A percentile compares a stretch with the other conserved stretches of the same genome.
phyloP scores from a whole-genome alignment of 2,113 vertebrate species.

The Malurus alboscapulatus region DNA sequence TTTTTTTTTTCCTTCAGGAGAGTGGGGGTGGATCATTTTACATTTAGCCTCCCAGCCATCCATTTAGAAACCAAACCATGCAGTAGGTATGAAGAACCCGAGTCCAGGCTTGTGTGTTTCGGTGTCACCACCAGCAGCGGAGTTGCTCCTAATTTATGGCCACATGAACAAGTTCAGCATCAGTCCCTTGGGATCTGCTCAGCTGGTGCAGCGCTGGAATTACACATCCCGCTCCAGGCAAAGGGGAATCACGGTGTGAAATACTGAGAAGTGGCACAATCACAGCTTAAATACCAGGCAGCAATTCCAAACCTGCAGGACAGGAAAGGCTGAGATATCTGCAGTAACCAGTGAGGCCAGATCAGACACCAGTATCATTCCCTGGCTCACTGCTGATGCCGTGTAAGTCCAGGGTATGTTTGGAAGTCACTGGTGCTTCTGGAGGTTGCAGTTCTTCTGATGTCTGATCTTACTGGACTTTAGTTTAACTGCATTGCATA shows the following conservation, averaged over 20 bases:
- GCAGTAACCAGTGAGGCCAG: neutral
- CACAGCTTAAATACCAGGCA: neutral
- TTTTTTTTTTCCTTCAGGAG: neutral
- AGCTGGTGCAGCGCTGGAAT: neutral
- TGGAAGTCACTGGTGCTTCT: neutral
- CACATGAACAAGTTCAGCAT: neutral
- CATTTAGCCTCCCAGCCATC: slow-evolving; percentile 8
- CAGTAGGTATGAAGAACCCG: neutral
- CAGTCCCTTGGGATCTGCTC: neutral
- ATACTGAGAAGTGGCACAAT: neutral
- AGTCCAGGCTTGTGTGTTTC: neutral
- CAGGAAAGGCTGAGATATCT: neutral
- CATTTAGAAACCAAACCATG: neutral
- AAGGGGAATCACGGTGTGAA: neutral
- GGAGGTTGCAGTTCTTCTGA: neutral
- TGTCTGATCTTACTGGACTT: neutral
- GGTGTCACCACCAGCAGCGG: neutral
- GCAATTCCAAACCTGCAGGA: neutral
- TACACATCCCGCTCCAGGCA: neutral
- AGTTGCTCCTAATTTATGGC: neutral
- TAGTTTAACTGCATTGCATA: neutral
- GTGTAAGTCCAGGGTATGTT: neutral
- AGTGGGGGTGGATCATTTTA: neutral
- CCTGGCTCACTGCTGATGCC: neutral
- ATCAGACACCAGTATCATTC: neutral